Percentiles rank a stretch among this genome's conserved stretches.
phyloP scores from a whole-genome alignment of 2,797 vertebrate species.

The Scarus forsteni region DNA sequence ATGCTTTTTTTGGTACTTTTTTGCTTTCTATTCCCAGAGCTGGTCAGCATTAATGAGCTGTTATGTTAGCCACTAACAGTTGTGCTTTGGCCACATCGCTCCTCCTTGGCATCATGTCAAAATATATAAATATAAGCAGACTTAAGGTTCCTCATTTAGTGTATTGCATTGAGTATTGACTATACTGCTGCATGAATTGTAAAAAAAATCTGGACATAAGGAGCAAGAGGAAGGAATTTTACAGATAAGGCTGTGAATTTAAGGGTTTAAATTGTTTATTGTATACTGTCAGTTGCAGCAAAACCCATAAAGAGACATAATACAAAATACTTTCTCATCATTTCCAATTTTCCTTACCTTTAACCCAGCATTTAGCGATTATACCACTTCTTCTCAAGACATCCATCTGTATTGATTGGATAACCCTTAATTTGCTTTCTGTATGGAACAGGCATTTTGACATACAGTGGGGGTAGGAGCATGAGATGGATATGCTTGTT shows the following conservation, averaged over 20 bases:
- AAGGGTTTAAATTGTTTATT: not conserved
- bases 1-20: slow-evolving; percentile 37
- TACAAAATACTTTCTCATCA: not conserved
- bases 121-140: slow-evolving; percentile 7
- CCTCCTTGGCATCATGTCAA: slow-evolving; percentile 19
- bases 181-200: not conserved
- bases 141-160: not conserved
- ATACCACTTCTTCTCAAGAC: too few relatives aligned
- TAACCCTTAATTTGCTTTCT: too few relatives aligned
- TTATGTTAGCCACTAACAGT: slow-evolving; percentile 27
- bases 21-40: slow-evolving; percentile 51
- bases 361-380: not conserved
- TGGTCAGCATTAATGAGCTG: slow-evolving; percentile 57
- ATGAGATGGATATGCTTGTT: too few relatives aligned
- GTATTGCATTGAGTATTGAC: not conserved
- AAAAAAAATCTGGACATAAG: not conserved
- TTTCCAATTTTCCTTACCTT: not conserved
- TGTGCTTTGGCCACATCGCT: slow-evolving; percentile 14
- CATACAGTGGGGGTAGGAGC: too few relatives aligned
- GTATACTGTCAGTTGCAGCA: not conserved
- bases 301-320: not conserved
- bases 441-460: too few relatives aligned
- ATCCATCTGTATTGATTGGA: too few relatives aligned
- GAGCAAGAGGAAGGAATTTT: not conserved
- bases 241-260: not conserved